Percentiles rank a stretch among this genome's conserved stretches.
phyloP scores from a whole-genome alignment of 2,888 invertebrate species.

The Diplolepis rosae region DNA sequence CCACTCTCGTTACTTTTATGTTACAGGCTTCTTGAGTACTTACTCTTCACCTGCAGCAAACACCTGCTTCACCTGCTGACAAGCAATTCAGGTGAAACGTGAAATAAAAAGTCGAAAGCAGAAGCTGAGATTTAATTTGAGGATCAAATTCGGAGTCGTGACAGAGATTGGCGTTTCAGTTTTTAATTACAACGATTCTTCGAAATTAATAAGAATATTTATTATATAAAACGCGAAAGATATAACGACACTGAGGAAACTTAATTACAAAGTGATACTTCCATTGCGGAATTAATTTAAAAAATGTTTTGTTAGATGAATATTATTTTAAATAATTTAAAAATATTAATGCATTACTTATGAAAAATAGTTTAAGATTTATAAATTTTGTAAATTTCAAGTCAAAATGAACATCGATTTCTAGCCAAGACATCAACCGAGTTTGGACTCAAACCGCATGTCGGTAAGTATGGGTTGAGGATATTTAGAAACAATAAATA shows the following conservation, averaged over 20 bases:
- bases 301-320: background rate
- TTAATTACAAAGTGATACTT: constrained; percentile 3
- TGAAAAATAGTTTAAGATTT: background rate
- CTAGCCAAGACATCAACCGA: background rate
- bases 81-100: constrained; percentile 13
- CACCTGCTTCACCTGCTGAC: constrained; percentile 9
- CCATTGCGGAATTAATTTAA: background rate
- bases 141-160: background rate
- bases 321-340: background rate
- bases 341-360: background rate
- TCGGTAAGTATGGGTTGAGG: background rate
- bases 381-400: too few species aligned
- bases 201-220: background rate
- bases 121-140: constrained; percentile 9
- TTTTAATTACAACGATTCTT: constrained; percentile 7
- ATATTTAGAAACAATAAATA: too few species aligned
- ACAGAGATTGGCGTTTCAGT: background rate
- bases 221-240: background rate
- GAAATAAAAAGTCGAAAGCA: background rate
- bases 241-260: background rate
- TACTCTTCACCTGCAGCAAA: constrained; percentile 18
- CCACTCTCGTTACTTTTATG: constrained; percentile 26
- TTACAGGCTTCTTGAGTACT: constrained; percentile 6
- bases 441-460: background rate
- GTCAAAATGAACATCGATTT: too few species aligned